Conservation (phyloP, 2,888 invertebrate genomes). For the Platyscelio sp. region DNA sequence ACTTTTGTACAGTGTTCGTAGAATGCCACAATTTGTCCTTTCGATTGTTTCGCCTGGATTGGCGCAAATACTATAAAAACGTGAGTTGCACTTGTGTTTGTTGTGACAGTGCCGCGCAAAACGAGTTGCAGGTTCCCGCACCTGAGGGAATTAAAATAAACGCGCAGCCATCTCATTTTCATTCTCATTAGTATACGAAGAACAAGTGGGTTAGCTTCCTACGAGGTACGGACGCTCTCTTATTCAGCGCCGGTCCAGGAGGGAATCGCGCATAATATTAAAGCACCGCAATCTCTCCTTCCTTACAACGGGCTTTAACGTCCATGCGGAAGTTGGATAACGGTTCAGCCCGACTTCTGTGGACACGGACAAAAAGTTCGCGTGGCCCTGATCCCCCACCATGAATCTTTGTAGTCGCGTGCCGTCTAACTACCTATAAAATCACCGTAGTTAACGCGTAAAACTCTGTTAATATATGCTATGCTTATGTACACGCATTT, state of each 20-base stretch:
- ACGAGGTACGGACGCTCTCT: conserved; percentile 71
- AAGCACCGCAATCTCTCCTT: conserved; percentile 60
- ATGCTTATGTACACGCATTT: no score
- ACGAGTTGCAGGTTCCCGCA: conserved; percentile 59
- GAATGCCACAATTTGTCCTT: background rate
- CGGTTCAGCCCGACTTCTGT: no score
- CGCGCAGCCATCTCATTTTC: conserved; percentile 84
- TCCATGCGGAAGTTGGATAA: conserved; percentile 33
- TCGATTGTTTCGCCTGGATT: background rate
- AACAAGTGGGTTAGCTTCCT: conserved; percentile 83
- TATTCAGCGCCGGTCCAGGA: conserved; percentile 72
- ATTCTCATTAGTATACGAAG: conserved; percentile 84
- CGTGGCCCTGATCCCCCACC: background rate
- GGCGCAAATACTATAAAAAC: no score
- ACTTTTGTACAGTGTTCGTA: background rate
- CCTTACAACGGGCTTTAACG: background rate
- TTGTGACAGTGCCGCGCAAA: conserved; percentile 31
- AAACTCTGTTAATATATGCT: no score
- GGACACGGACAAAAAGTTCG: background rate
- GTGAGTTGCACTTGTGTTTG: conserved; percentile 25
- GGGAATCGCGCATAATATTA: conserved; percentile 84
- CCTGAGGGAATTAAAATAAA: conserved; percentile 82
- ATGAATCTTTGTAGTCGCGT: background rate
- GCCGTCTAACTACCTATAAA: background rate
- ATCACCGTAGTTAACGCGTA: no score